These are phyloP conservation scores for Tinea pellionella DNA, from an alignment of 2,888 invertebrate species.

Conservation along the genomic window DNA sequence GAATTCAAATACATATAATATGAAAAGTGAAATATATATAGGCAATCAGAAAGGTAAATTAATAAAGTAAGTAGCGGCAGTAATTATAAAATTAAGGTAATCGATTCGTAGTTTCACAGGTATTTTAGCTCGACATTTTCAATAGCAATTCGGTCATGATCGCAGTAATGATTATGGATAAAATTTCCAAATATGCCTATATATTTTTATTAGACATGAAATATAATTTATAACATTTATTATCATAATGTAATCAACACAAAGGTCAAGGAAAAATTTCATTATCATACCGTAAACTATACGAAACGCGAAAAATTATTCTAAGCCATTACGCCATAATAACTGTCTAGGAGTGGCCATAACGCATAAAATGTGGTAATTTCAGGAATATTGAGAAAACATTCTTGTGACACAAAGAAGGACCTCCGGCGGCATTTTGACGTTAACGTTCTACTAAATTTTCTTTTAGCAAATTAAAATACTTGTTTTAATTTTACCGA, in stretches of 20 bases:
- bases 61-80: no score
- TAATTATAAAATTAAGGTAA: no score
- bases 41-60: no score
- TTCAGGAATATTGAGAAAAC: slow-evolving; percentile 28
- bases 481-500: slow-evolving; percentile 27
- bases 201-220: background rate
- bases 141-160: no score
- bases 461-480: slow-evolving; percentile 36
- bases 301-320: slow-evolving; percentile 10
- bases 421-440: slow-evolving; percentile 27
- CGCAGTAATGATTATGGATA: no score
- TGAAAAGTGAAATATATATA: no score
- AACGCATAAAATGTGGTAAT: slow-evolving; percentile 24
- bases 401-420: slow-evolving; percentile 30
- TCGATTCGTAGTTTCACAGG: no score
- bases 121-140: no score
- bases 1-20: no score
- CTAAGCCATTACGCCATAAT: slow-evolving; percentile 8
- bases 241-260: background rate
- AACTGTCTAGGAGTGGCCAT: slow-evolving; percentile 13
- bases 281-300: slow-evolving; percentile 3
- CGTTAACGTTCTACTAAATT: slow-evolving; percentile 43
- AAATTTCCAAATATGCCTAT: no score
- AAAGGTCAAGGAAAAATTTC: slow-evolving; percentile 10
- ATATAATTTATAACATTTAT: background rate